A percentile compares a stretch with the other conserved stretches of the same genome.
Evolutionary conservation across 2,888 invertebrate species (phyloP).

Genomic region (Atherix ibis): DNA sequence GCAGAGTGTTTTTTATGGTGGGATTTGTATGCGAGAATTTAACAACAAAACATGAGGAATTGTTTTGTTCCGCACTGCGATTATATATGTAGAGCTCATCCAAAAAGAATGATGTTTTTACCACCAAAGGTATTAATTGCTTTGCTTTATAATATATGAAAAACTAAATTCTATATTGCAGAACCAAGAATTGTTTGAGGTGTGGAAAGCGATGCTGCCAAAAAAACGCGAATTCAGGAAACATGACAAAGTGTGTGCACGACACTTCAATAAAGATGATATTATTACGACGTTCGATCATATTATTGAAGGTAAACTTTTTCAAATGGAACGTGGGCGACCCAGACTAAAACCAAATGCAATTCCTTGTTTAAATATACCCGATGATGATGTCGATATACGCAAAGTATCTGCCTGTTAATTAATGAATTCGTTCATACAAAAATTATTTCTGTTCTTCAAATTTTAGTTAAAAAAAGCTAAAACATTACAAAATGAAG

Average conservation of each 20-base stretch:
- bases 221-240: slow-evolving; percentile 15
- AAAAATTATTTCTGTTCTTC: no score
- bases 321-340: slow-evolving; percentile 19
- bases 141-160: neutral
- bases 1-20: no score
- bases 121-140: slow-evolving; percentile 16
- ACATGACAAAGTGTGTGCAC: slow-evolving; percentile 19
- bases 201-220: slow-evolving; percentile 17
- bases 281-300: slow-evolving; percentile 19
- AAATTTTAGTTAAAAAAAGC: no score
- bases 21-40: no score
- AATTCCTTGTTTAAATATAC: slow-evolving; percentile 17
- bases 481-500: no score
- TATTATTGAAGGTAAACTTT: slow-evolving; percentile 18
- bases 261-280: slow-evolving; percentile 17
- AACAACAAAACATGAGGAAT: slow-evolving; percentile 18
- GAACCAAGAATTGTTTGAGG: slow-evolving; percentile 14
- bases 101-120: slow-evolving; percentile 17
- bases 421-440: no score
- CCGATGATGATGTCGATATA: neutral
- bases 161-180: slow-evolving; percentile 5
- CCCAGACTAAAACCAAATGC: slow-evolving; percentile 16
- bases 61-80: slow-evolving; percentile 21
- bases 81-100: slow-evolving; percentile 12
- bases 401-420: no score